A percentile compares a stretch with the other conserved stretches of the same genome.
phyloP scores from a whole-genome alignment of 1,140 invertebrate species.

The Drosophila takahashii region DNA sequence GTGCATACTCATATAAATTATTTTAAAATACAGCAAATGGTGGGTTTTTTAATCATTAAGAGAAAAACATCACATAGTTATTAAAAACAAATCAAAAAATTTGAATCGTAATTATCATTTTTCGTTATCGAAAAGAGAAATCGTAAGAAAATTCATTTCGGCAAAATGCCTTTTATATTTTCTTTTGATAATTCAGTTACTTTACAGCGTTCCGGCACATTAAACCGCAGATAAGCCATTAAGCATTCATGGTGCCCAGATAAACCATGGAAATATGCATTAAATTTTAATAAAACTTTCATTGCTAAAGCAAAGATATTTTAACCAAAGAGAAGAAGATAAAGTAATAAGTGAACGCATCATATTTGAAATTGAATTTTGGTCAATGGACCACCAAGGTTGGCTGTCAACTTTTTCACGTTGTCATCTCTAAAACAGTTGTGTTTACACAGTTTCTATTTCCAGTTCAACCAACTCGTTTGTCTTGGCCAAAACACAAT shows the following conservation, averaged over 20 bases:
- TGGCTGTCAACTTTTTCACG: conserved; percentile 31
- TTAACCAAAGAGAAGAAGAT: background rate
- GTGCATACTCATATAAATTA: background rate
- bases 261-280: conserved; percentile 2
- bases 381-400: conserved; percentile 12
- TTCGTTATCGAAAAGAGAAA: conserved; percentile 38
- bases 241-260: conserved; percentile 13
- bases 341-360: background rate
- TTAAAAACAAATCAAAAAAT: background rate
- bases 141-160: conserved; percentile 22
- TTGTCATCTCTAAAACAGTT: conserved; percentile 41
- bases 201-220: conserved; percentile 22
- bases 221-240: conserved; percentile 31
- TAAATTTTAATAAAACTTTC: conserved; percentile 4
- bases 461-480: conserved; percentile 51
- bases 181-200: conserved; percentile 19
- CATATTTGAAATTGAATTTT: background rate
- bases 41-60: background rate
- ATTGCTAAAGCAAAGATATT: background rate
- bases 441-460: conserved; percentile 60
- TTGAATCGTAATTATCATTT: conserved; percentile 5
- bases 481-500: conserved; percentile 61
- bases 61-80: background rate
- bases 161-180: conserved; percentile 27
- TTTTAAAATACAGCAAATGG: background rate